phyloP scores from a whole-genome alignment of 2,797 vertebrate species.

The Phalloptychus januarius region DNA sequence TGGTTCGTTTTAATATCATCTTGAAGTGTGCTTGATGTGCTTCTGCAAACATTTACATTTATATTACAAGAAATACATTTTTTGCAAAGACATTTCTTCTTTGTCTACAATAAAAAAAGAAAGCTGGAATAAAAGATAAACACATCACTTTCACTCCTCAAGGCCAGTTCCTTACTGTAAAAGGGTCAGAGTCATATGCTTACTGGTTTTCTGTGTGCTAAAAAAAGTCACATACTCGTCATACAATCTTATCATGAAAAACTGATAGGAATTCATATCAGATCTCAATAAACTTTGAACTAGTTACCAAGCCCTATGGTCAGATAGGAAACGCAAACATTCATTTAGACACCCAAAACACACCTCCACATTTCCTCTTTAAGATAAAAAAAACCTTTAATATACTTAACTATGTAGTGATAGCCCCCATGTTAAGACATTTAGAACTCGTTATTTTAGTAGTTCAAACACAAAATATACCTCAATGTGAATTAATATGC shows the following conservation, averaged over 20 bases:
- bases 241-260: slow-evolving; percentile 16
- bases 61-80: not conserved
- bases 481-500: too few species aligned
- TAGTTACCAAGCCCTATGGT: slow-evolving; percentile 29
- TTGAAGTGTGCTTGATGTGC: not conserved
- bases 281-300: slow-evolving; percentile 52
- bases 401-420: not conserved
- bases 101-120: slow-evolving; percentile 21
- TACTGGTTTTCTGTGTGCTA: slow-evolving; percentile 19
- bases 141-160: slow-evolving; percentile 77
- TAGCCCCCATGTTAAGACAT: too few species aligned
- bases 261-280: slow-evolving; percentile 44
- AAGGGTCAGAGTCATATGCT: slow-evolving; percentile 58
- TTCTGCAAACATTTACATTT: not conserved
- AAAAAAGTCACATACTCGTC: slow-evolving; percentile 46
- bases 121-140: slow-evolving; percentile 38
- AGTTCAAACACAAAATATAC: too few species aligned
- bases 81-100: slow-evolving; percentile 2
- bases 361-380: not conserved
- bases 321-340: slow-evolving; percentile 21
- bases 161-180: slow-evolving; percentile 57
- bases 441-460: too few species aligned
- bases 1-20: not conserved
- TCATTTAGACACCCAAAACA: slow-evolving; percentile 8
- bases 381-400: not conserved